phyloP scores from a whole-genome alignment of 2,797 vertebrate genomes.

The Onychomys torridus region DNA sequence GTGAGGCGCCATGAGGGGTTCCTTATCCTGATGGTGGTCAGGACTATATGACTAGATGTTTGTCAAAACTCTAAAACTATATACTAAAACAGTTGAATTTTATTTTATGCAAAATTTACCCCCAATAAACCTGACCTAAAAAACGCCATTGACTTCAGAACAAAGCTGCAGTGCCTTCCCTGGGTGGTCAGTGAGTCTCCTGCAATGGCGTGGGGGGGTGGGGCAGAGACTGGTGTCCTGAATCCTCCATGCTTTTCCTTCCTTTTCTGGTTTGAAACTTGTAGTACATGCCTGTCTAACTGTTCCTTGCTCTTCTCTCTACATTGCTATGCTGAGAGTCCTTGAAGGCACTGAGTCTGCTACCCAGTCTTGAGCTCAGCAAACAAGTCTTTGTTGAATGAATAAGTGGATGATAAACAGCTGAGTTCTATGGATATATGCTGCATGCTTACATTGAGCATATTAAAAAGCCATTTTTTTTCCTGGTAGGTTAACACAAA shows the following conservation, averaged over 20 bases:
- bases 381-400: neutral
- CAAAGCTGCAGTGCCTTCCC: neutral
- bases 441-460: neutral
- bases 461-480: constrained; percentile 16
- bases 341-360: neutral
- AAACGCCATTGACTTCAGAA: neutral
- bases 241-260: neutral
- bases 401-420: neutral
- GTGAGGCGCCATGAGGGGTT: neutral
- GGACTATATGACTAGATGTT: neutral
- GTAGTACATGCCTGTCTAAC: neutral
- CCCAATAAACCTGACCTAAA: constrained; percentile 12
- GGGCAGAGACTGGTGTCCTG: neutral
- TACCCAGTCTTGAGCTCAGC: neutral
- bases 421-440: neutral
- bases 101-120: constrained; percentile 1
- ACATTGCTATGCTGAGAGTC: neutral
- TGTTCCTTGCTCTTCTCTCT: neutral
- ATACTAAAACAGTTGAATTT: constrained; percentile 2
- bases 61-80: constrained; percentile 2
- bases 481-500: neutral
- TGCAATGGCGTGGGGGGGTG: neutral
- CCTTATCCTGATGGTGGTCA: neutral
- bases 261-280: neutral
- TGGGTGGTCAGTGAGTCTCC: neutral